These are phyloP conservation scores for Trachelus troglodyta DNA, from an alignment of 2,888 invertebrate genomes.

Conservation along the genomic window DNA sequence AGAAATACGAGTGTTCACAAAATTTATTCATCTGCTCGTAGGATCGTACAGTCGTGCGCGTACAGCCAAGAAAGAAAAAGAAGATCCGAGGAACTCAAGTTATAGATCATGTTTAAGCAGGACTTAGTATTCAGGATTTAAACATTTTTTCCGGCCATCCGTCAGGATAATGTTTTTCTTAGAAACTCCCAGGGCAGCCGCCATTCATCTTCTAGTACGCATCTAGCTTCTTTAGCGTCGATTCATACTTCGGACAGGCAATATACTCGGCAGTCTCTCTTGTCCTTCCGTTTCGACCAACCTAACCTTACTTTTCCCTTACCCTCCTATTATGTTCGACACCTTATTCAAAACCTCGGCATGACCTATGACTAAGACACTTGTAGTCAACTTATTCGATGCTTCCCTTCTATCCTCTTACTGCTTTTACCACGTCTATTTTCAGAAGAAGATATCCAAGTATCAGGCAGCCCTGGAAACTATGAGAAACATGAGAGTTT, in stretches of 20 bases:
- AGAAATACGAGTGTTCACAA: background rate
- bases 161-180: slow-evolving; percentile 52
- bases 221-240: slow-evolving; percentile 23
- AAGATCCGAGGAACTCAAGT: background rate
- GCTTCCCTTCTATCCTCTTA: background rate
- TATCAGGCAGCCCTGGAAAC: background rate
- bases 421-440: background rate
- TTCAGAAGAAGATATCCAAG: background rate
- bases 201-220: slow-evolving; percentile 35
- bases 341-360: background rate
- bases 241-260: slow-evolving; percentile 23
- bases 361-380: background rate
- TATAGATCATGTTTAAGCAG: slow-evolving; percentile 44
- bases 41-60: background rate
- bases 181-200: slow-evolving; percentile 31
- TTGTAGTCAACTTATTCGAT: background rate
- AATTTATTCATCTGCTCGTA: background rate
- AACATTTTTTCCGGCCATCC: slow-evolving; percentile 41
- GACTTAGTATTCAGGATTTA: slow-evolving; percentile 43
- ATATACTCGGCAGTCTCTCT: slow-evolving; percentile 18
- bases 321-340: background rate
- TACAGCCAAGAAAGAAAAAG: background rate
- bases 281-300: background rate
- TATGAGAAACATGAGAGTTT: background rate
- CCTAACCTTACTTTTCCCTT: background rate